Percentiles rank a stretch among this genome's conserved stretches.
phyloP scores from a whole-genome alignment of 1,140 invertebrate species.

The Druon quercuslanigerum region DNA sequence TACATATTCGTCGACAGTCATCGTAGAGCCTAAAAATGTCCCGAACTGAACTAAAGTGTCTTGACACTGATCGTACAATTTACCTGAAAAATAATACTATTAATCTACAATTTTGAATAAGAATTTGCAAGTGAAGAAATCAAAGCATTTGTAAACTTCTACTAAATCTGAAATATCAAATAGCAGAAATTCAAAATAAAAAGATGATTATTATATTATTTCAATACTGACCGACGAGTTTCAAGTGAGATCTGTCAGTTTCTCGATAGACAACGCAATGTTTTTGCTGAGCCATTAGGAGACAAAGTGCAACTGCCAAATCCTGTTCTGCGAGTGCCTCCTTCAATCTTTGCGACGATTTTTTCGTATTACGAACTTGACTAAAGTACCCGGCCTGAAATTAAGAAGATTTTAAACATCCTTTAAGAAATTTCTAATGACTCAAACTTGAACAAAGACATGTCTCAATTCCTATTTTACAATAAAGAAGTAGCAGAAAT shows the following conservation, averaged over 20 bases:
- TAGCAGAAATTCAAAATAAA: neutral
- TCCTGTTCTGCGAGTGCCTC: constrained; percentile 95
- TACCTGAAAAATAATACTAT: constrained; percentile 62
- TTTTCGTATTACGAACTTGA: constrained; percentile 97
- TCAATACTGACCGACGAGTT: constrained; percentile 84
- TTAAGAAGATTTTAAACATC: no score
- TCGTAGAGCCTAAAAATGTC: constrained; percentile 93
- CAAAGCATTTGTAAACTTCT: neutral
- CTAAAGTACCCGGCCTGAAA: constrained; percentile 94
- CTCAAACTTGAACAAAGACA: no score
- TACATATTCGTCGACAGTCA: constrained; percentile 96
- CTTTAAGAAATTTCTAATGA: no score
- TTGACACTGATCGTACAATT: constrained; percentile 93
- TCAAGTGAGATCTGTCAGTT: constrained; percentile 91
- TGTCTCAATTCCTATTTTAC: no score
- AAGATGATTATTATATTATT: neutral
- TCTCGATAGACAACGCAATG: constrained; percentile 94
- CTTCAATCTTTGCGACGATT: constrained; percentile 96
- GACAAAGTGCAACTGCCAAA: constrained; percentile 93
- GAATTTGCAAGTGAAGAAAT: neutral
- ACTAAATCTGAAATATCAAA: constrained; percentile 19
- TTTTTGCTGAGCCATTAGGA: constrained; percentile 97
- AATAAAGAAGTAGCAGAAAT: no score
- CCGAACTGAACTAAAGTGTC: constrained; percentile 99
- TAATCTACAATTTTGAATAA: neutral